Evolutionary conservation across 2,113 vertebrate species (phyloP), one percentile per base, ranked within the genome.

Genomic region (Corynorhinus townsendii): DNA sequence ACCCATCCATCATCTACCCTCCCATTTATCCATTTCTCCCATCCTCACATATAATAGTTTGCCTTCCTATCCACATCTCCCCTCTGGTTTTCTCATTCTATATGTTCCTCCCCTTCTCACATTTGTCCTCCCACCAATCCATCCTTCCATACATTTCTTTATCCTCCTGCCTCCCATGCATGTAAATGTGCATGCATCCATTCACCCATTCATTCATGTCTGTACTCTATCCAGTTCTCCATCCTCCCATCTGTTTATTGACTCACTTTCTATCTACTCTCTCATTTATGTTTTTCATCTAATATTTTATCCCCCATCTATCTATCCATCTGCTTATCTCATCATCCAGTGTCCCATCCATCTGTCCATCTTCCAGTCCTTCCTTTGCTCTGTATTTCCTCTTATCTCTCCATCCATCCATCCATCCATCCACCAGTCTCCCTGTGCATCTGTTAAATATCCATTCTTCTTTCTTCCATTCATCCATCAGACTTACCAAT

Each of bases 131-230:
- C 62, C 52, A 15, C 52, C 22, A 22, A 0, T 5, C 84, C 45
- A 7, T 16, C 28, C 77, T 49, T 66, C 62, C 15, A 28, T 16
- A 35, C 90, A 26, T 20, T 33, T 30, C 49, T 64, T n/a, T 43
- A 0, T 10, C 17, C 49, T 81, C 68, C 38, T 2, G 11, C 22
- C n/a, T 38, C 47, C 35, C 17, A 0, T 9, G 1, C 33, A 8
- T 54, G 24, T 30, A 7, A n/a, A 3, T 7, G 9, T 30, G 2
- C 19, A 15, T 26, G 26, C 6, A 6, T 20, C 47, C 45, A 7
- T 26, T 73, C 52, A 52, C 6, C 35, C 33, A 3, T 9, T 14
- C 52, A 7, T 45, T 16, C 35, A 5, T 1, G 8, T 20, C 43
- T 11, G 47, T 38, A 43, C 43, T 88, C 73, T 6, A 7, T n/a